phyloP scores from a whole-genome alignment of 1,140 invertebrate genomes.

The Sminthurinus signatus region DNA sequence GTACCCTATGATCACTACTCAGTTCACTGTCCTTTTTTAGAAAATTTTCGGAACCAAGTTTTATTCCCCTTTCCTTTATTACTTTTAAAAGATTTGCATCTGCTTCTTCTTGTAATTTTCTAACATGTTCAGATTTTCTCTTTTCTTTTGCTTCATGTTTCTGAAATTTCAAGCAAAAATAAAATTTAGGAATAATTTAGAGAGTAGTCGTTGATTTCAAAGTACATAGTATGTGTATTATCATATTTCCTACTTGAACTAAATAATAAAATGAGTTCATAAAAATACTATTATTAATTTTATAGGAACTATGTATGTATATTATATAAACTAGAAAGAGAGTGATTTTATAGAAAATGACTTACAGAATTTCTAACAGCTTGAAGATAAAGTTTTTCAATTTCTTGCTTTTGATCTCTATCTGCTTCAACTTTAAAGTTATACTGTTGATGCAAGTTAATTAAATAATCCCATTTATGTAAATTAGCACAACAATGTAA shows the following conservation, averaged over 20 bases:
- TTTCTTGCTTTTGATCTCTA: constrained; percentile 18
- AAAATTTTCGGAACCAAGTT: constrained; percentile 17
- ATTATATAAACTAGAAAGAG: neutral
- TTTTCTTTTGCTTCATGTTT: constrained; percentile 8
- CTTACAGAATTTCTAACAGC: constrained; percentile 21
- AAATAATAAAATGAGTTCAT: too few species aligned
- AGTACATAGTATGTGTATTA: too few species aligned
- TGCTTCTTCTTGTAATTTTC: constrained; percentile 6
- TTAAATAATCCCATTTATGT: constrained; percentile 63
- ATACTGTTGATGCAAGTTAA: constrained; percentile 56
- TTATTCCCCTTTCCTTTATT: constrained; percentile 21
- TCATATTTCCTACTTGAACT: too few species aligned
- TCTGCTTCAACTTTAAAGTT: constrained; percentile 48
- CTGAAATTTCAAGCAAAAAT: neutral
- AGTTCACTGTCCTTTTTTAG: constrained; percentile 7
- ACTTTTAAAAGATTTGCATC: constrained; percentile 8
- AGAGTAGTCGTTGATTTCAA: neutral
- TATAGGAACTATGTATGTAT: too few species aligned
- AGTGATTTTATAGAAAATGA: too few species aligned
- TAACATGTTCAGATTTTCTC: constrained; percentile 2
- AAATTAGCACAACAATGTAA: constrained; percentile 64
- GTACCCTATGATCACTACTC: constrained; percentile 14
- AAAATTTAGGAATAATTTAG: too few species aligned
- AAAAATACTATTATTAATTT: too few species aligned
- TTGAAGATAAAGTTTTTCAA: constrained; percentile 14